phyloP scores from a whole-genome alignment of 2,888 invertebrate species.

The Thalpophila matura region DNA sequence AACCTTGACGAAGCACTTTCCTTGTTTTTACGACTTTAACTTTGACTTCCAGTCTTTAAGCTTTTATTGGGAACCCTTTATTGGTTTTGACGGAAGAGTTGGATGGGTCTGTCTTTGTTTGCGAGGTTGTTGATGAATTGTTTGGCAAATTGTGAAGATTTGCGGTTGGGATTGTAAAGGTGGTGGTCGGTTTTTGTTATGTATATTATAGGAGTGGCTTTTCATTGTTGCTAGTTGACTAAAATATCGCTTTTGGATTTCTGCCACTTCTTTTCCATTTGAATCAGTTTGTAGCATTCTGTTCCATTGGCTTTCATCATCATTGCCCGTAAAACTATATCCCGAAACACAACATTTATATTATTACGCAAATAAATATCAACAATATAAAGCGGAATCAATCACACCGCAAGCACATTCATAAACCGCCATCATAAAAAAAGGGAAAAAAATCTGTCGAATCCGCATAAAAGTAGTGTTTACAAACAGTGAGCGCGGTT shows the following conservation, averaged over 20 bases:
- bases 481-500: conserved; percentile 84
- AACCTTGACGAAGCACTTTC: conserved; percentile 58
- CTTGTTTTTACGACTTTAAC: conserved; percentile 66
- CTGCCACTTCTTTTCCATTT: neutral
- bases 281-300: no score
- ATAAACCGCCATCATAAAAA: conserved; percentile 75
- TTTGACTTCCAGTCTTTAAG: conserved; percentile 74
- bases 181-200: conserved; percentile 17
- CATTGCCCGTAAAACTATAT: conserved; percentile 23
- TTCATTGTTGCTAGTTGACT: neutral
- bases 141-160: conserved; percentile 16
- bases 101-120: conserved; percentile 25
- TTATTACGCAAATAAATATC: conserved; percentile 55
- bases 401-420: conserved; percentile 66
- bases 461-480: conserved; percentile 84
- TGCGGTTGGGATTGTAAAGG: conserved; percentile 35
- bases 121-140: conserved; percentile 27
- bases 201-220: neutral
- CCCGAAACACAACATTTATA: conserved; percentile 37
- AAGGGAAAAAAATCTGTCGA: conserved; percentile 77
- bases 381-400: conserved; percentile 60
- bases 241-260: neutral
- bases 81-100: conserved; percentile 59
- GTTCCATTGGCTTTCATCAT: no score
- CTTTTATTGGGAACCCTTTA: conserved; percentile 80